Conservation (phyloP, 2,797 vertebrate species). For the Lophotriccus pileatus region DNA sequence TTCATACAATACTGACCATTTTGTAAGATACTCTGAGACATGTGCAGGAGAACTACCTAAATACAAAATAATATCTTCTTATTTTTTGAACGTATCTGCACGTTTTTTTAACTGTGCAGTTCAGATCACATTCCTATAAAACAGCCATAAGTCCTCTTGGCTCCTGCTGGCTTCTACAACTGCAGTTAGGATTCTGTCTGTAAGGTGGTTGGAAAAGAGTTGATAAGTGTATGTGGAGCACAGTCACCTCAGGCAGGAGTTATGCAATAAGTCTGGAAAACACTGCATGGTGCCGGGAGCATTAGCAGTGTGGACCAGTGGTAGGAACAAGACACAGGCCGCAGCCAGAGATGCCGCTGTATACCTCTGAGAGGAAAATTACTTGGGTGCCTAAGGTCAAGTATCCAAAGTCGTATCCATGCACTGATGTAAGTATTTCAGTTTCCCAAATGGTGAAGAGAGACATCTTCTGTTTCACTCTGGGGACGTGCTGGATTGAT, state of each 20-base stretch:
- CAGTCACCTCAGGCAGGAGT: not conserved
- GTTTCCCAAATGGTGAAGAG: not conserved
- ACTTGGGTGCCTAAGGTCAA: not conserved
- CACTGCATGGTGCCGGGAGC: not conserved
- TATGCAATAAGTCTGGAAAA: conserved; percentile 5
- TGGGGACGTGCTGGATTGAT: not conserved
- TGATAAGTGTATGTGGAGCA: not conserved
- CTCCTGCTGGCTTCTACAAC: not conserved
- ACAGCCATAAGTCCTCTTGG: not conserved
- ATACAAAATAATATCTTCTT: not conserved
- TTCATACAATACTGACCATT: not conserved
- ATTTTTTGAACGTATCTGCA: not conserved
- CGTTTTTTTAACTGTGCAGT: not conserved
- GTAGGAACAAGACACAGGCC: not conserved
- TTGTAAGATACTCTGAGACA: not conserved
- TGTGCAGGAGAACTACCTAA: not conserved
- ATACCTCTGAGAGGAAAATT: not conserved
- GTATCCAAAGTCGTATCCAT: not conserved
- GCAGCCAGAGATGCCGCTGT: not conserved
- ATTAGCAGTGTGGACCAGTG: not conserved
- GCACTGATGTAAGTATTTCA: not conserved
- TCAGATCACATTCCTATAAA: not conserved
- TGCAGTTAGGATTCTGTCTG: not conserved
- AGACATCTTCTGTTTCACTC: not conserved
- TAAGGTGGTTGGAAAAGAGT: not conserved